Conservation (phyloP, 1,140 invertebrate species). For the Cyrtorhinus lividipennis region DNA sequence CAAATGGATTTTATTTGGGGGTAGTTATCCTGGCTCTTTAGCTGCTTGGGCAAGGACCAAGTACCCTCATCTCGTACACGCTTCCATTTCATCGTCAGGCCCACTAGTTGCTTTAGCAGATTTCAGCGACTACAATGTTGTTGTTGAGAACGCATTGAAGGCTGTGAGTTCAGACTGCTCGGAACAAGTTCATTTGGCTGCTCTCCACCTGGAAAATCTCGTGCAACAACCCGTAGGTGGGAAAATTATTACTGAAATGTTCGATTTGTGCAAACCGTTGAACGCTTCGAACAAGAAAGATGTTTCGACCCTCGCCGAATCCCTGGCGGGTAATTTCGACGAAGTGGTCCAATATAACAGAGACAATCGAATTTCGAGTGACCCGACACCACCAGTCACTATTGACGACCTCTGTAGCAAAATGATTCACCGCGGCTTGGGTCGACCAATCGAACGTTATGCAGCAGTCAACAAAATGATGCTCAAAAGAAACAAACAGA, state of each 20-base stretch:
- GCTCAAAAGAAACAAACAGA: slow-evolving; percentile 48
- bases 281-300: slow-evolving; percentile 48
- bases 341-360: slow-evolving; percentile 89
- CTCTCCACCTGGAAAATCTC: slow-evolving; percentile 40
- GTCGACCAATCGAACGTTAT: slow-evolving; percentile 44
- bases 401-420: slow-evolving; percentile 34
- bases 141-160: slow-evolving; percentile 52
- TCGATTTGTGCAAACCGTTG: slow-evolving; percentile 61
- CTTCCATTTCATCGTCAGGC: slow-evolving; percentile 74
- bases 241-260: slow-evolving; percentile 22
- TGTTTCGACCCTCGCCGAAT: slow-evolving; percentile 63
- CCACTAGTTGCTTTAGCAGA: slow-evolving; percentile 69
- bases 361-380: slow-evolving; percentile 51
- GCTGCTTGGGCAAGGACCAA: slow-evolving; percentile 80
- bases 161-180: slow-evolving; percentile 47
- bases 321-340: slow-evolving; percentile 64
- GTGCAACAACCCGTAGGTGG: slow-evolving; percentile 2
- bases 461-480: slow-evolving; percentile 57
- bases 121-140: slow-evolving; percentile 57
- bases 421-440: slow-evolving; percentile 45
- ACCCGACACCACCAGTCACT: slow-evolving; percentile 15
- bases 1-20: slow-evolving; percentile 88
- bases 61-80: slow-evolving; percentile 77
- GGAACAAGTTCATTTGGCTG: slow-evolving; percentile 43
- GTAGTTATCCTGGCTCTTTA: slow-evolving; percentile 80